Conservation (phyloP, 2,113 vertebrate genomes). For the Eulemur rufifrons region DNA sequence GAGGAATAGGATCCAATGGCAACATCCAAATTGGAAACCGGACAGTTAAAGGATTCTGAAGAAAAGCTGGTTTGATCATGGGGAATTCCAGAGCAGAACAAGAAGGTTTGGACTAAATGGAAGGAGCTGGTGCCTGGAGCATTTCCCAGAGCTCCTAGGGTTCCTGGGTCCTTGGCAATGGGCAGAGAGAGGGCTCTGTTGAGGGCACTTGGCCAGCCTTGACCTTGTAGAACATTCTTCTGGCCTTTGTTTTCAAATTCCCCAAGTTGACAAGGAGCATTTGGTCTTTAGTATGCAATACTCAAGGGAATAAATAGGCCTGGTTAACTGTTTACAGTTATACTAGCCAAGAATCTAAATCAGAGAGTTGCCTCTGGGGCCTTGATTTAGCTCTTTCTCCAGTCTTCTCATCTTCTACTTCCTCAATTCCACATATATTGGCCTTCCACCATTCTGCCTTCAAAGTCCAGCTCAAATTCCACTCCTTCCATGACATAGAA, state of each 20-base stretch:
- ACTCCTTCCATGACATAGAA: neutral
- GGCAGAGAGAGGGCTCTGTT: neutral
- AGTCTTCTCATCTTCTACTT: neutral
- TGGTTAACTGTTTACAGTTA: conserved; percentile 39
- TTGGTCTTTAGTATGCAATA: conserved; percentile 34
- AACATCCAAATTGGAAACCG: neutral
- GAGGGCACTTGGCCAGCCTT: conserved; percentile 5
- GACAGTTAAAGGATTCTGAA: neutral
- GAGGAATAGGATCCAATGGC: neutral
- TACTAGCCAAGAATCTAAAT: conserved; percentile 36
- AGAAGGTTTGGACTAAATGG: neutral
- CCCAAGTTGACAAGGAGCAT: conserved; percentile 28
- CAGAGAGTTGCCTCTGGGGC: neutral
- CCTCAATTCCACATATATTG: neutral
- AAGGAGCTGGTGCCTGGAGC: neutral
- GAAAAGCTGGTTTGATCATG: neutral
- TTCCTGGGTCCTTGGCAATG: neutral
- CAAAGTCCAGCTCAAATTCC: neutral
- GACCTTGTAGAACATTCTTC: conserved; percentile 36
- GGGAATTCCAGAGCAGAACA: neutral
- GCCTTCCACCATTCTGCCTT: neutral
- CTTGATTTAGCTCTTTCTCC: conserved; percentile 3
- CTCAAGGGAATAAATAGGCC: conserved; percentile 20
- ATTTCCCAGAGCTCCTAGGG: conserved; percentile 28
- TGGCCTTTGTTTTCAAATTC: conserved; percentile 36